phyloP scores from a whole-genome alignment of 2,888 invertebrate species.

The Hylaea fasciaria region DNA sequence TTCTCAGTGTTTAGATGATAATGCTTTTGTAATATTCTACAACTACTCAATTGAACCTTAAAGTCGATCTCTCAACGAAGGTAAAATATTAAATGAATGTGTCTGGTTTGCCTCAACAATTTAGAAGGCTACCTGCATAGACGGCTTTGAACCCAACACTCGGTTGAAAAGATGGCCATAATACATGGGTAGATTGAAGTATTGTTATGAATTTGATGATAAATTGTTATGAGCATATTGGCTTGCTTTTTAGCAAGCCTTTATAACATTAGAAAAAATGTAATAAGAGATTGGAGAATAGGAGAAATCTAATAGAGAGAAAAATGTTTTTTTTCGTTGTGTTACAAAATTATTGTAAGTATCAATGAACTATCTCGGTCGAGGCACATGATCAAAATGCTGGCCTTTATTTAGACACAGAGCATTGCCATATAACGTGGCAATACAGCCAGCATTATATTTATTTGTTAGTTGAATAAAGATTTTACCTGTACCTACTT shows the following conservation, averaged over 20 bases:
- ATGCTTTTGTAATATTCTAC: constrained; percentile 3
- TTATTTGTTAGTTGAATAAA: too few relatives aligned
- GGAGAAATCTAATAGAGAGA: too few relatives aligned
- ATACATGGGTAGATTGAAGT: constrained; percentile 48
- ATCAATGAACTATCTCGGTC: too few relatives aligned
- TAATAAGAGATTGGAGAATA: too few relatives aligned
- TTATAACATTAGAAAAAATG: constrained; percentile 2
- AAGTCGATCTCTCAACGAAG: constrained; percentile 16
- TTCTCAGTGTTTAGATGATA: background rate
- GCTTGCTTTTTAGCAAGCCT: constrained; percentile 20
- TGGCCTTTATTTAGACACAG: too few relatives aligned
- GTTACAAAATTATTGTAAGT: too few relatives aligned
- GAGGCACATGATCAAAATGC: too few relatives aligned
- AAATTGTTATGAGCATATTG: constrained; percentile 36
- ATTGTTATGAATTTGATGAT: constrained; percentile 46
- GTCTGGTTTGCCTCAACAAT: constrained; percentile 37
- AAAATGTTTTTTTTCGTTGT: too few relatives aligned
- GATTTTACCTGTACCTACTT: too few relatives aligned
- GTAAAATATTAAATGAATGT: constrained; percentile 32
- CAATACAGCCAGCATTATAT: too few relatives aligned
- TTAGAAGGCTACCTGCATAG: constrained; percentile 40
- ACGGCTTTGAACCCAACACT: constrained; percentile 35
- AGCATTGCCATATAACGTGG: too few relatives aligned
- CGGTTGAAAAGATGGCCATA: constrained; percentile 47
- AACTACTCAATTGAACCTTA: constrained; percentile 3